A percentile compares a stretch with the other conserved stretches of the same genome.
Evolutionary conservation across 2,113 vertebrate species (phyloP).

Genomic region (Synchiropus splendidus): DNA sequence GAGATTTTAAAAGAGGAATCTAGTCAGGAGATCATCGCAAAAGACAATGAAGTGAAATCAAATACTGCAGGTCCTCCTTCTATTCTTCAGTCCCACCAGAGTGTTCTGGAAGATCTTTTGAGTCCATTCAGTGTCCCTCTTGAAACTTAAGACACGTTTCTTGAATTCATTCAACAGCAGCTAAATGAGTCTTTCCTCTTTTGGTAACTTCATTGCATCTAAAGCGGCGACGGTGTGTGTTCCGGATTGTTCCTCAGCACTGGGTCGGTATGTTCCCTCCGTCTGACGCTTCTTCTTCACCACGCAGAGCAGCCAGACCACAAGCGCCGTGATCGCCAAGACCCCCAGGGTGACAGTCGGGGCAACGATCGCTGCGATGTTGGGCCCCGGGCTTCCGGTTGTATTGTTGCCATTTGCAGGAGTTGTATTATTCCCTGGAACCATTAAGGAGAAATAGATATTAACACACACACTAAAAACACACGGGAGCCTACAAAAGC

Average conservation of each 20-base stretch:
- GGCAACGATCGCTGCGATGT: slow-evolving; percentile 74
- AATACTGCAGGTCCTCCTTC: slow-evolving; percentile 36
- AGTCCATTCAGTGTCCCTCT: neutral
- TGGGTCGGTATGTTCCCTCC: slow-evolving; percentile 82
- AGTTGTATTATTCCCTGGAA: no score
- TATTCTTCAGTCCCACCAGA: slow-evolving; percentile 16
- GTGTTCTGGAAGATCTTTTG: neutral
- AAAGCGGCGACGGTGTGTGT: slow-evolving; percentile 53
- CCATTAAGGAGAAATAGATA: no score
- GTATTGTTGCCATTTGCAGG: no score
- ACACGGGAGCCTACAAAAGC: no score
- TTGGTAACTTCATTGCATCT: slow-evolving; percentile 77
- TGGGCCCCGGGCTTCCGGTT: slow-evolving; percentile 25
- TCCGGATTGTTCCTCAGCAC: slow-evolving; percentile 80
- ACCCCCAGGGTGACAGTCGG: slow-evolving; percentile 67
- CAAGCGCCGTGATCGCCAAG: slow-evolving; percentile 52
- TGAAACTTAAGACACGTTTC: neutral
- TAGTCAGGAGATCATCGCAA: no score
- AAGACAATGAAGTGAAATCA: slow-evolving; percentile 1
- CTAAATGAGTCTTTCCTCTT: slow-evolving; percentile 84
- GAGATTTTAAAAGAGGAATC: no score
- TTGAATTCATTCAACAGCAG: neutral
- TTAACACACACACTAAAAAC: no score
- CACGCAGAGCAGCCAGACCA: slow-evolving; percentile 59
- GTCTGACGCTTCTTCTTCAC: slow-evolving; percentile 83